phyloP scores from a whole-genome alignment of 2,797 vertebrate genomes.

The Pristis pectinata region DNA sequence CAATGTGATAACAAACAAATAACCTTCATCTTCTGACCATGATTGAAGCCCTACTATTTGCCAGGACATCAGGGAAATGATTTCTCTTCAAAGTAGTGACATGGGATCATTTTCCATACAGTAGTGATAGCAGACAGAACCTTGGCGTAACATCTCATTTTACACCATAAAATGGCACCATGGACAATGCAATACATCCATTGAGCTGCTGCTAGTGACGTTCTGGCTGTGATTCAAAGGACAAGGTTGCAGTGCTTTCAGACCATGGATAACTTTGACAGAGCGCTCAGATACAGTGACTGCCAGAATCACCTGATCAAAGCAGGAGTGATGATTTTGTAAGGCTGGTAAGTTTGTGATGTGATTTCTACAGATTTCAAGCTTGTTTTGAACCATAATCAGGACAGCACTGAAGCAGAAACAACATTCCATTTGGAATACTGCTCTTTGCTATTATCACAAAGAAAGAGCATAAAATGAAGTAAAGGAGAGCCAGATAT shows the following conservation, averaged over 20 bases:
- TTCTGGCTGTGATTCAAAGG: neutral
- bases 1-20: too few relatives aligned
- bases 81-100: too few relatives aligned
- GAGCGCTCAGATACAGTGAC: neutral
- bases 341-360: neutral
- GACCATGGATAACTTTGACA: neutral
- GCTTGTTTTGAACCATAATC: neutral
- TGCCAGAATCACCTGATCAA: neutral
- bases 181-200: too few relatives aligned
- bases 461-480: neutral
- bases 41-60: too few relatives aligned
- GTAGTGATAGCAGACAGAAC: too few relatives aligned
- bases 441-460: neutral
- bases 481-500: neutral
- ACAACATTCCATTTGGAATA: neutral
- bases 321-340: neutral
- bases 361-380: neutral
- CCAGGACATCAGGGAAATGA: too few relatives aligned
- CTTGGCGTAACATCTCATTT: too few relatives aligned
- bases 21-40: too few relatives aligned
- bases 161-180: too few relatives aligned
- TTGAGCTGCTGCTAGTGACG: neutral
- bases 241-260: neutral
- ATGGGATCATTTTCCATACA: too few relatives aligned
- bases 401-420: neutral